Evolutionary conservation across 53 echinoderm and acorn worm species (phyloP).

Genomic region (Antedon mediterranea): DNA sequence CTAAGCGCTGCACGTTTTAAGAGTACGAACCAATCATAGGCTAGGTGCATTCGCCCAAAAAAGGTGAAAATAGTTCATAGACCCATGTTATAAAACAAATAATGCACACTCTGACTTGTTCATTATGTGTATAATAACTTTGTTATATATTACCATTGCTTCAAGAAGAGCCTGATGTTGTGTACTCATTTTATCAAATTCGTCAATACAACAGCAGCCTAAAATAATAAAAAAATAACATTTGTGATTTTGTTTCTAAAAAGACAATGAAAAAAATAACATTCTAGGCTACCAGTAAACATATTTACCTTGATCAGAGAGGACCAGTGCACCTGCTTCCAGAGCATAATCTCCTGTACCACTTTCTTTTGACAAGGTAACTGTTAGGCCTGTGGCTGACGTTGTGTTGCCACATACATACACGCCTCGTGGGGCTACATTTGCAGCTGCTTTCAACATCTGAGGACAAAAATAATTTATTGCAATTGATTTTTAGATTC

Average conservation of each 20-base stretch:
- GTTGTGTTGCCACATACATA: conserved; percentile 98
- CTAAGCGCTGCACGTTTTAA: no score
- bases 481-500: background rate
- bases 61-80: no score
- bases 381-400: conserved; percentile 79
- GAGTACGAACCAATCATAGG: no score
- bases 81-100: no score
- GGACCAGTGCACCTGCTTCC: conserved; percentile 89
- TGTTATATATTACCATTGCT: conserved; percentile 83
- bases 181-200: conserved; percentile 97
- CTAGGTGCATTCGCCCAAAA: no score
- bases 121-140: no score
- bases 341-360: conserved; percentile 78
- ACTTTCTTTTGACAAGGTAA: conserved; percentile 83
- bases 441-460: conserved; percentile 91
- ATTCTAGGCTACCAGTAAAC: background rate
- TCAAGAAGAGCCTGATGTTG: conserved; percentile 92
- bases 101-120: no score
- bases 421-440: conserved; percentile 82
- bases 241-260: no score
- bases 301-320: conserved; percentile 81
- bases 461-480: conserved; percentile 13
- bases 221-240: background rate
- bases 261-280: no score
- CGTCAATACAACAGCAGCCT: conserved; percentile 99